Percentiles rank a stretch among this genome's conserved stretches.
Evolutionary conservation across 2,113 vertebrate genomes (phyloP).

Genomic region (Nibea albiflora): DNA sequence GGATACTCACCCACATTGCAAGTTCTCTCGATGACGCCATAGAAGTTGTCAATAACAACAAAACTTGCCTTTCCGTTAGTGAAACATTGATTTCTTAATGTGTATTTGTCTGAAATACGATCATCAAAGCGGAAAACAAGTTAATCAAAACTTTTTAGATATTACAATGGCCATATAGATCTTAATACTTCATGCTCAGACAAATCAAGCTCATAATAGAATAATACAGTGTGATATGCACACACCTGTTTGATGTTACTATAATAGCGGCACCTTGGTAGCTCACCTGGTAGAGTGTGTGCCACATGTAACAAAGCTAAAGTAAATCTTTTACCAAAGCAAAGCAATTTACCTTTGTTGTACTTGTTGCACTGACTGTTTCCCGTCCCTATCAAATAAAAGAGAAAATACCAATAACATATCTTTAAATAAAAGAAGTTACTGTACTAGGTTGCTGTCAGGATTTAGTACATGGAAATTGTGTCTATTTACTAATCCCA

Average conservation of each 20-base stretch:
- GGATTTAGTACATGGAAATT: not conserved
- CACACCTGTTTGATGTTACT: too few relatives aligned
- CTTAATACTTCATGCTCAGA: not conserved
- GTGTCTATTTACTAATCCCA: conserved; percentile 49
- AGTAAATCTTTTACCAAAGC: too few relatives aligned
- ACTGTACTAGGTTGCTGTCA: not conserved
- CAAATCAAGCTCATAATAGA: not conserved
- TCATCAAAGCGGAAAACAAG: not conserved
- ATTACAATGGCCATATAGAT: not conserved
- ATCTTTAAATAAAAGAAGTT: too few relatives aligned
- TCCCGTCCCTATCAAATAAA: too few relatives aligned
- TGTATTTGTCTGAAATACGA: fast-evolving
- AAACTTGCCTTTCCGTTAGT: fast-evolving
- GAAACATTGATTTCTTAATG: too few relatives aligned
- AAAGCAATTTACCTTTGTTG: too few relatives aligned
- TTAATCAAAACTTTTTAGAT: not conserved
- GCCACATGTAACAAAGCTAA: too few relatives aligned
- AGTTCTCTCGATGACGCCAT: fast-evolving
- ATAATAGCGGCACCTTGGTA: too few relatives aligned
- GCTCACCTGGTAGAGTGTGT: too few relatives aligned
- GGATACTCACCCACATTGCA: not conserved
- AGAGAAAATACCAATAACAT: too few relatives aligned
- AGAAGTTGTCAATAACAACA: conserved; percentile 41
- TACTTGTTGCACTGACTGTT: too few relatives aligned
- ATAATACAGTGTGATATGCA: not conserved